phyloP scores from a whole-genome alignment of 2,113 vertebrate genomes.

The Aspidoscelis tigris region DNA sequence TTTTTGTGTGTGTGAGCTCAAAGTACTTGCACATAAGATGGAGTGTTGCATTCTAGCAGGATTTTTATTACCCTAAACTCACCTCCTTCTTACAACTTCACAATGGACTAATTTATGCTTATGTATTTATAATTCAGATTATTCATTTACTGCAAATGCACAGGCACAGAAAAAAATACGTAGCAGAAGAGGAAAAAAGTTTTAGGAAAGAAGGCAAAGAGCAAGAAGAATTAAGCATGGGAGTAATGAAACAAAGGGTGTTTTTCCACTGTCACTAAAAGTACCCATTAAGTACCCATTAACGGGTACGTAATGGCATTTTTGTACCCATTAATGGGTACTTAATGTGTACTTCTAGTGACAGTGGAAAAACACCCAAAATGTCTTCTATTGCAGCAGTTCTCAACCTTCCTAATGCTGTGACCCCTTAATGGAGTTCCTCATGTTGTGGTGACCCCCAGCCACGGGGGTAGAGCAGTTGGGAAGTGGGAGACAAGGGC shows the following conservation, averaged over 20 bases:
- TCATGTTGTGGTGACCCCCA: too few relatives aligned
- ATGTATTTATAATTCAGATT: neutral
- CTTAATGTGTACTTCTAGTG: too few relatives aligned
- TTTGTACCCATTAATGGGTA: too few relatives aligned
- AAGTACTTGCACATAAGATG: neutral
- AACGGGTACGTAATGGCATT: too few relatives aligned
- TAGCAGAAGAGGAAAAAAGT: neutral
- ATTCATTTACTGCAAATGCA: neutral
- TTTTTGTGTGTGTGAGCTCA: neutral
- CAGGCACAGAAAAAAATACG: neutral
- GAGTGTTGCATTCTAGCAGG: neutral
- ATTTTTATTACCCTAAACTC: neutral
- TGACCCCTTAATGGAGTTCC: too few relatives aligned
- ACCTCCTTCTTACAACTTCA: neutral
- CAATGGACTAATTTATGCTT: neutral
- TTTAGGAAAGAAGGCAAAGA: neutral
- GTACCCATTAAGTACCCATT: too few relatives aligned
- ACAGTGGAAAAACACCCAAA: too few relatives aligned
- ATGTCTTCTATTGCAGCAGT: too few relatives aligned
- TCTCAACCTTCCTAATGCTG: too few relatives aligned
- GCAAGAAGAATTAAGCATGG: neutral
- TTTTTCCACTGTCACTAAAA: neutral
- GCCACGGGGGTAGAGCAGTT: too few relatives aligned
- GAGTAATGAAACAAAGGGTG: neutral
- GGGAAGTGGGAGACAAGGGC: too few relatives aligned